phyloP scores from a whole-genome alignment of 1,140 invertebrate genomes.

The Tigriopus japonicus region DNA sequence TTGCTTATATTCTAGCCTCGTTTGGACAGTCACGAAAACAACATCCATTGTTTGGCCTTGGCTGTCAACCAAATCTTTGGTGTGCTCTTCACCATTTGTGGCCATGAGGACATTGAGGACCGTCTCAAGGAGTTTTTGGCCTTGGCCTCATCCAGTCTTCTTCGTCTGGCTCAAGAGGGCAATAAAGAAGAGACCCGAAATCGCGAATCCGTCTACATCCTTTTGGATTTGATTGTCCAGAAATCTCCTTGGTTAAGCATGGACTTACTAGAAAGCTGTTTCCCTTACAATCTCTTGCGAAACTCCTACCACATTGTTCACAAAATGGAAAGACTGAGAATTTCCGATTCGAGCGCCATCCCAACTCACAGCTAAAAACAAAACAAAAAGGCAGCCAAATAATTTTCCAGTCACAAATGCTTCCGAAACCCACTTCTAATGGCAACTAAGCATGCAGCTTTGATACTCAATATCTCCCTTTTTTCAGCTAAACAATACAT shows the following conservation, averaged over 20 bases:
- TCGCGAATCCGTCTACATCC: conserved; percentile 83
- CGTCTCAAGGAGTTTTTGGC: conserved; percentile 96
- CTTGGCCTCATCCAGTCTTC: conserved; percentile 77
- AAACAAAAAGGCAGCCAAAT: no score
- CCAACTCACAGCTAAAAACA: no score
- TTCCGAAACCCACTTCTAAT: no score
- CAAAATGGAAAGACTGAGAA: conserved; percentile 29
- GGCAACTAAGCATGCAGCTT: no score
- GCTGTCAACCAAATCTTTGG: conserved; percentile 94
- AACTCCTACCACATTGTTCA: conserved; percentile 92
- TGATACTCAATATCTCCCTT: no score
- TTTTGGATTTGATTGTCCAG: conserved; percentile 50
- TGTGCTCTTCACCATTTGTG: conserved; percentile 85
- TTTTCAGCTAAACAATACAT: no score
- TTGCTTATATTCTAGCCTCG: conserved; percentile 39
- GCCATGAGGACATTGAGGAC: conserved; percentile 76
- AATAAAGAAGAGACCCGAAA: conserved; percentile 85
- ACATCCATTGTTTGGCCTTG: conserved; percentile 89
- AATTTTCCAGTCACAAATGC: no score
- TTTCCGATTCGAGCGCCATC: neutral
- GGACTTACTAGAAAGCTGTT: conserved; percentile 93
- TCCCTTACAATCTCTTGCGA: conserved; percentile 85
- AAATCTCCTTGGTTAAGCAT: conserved; percentile 89
- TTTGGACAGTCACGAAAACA: conserved; percentile 87
- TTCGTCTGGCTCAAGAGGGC: conserved; percentile 80